Percentiles rank a stretch among this genome's conserved stretches.
phyloP scores from a whole-genome alignment of 2,797 vertebrate genomes.

The Ciconia nigra region DNA sequence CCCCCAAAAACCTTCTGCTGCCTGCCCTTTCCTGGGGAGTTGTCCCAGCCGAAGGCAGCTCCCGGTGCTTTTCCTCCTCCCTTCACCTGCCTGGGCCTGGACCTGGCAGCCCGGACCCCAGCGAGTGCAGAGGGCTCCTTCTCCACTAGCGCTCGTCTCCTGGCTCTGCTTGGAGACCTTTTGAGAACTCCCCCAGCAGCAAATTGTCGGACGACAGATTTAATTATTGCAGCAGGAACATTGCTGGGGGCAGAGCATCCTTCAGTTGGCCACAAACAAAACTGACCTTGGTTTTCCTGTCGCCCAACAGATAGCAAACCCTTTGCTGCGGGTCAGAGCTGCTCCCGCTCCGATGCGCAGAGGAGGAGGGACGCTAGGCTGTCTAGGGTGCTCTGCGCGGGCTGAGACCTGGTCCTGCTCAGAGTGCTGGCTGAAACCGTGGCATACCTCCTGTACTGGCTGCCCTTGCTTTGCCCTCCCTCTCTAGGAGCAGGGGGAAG shows the following conservation, averaged over 20 bases:
- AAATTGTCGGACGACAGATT: constrained; percentile 19
- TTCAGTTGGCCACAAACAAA: constrained; percentile 36
- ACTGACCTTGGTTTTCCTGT: constrained; percentile 54
- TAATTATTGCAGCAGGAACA: constrained; percentile 31
- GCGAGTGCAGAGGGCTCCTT: not conserved
- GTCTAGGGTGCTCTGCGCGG: rapidly evolving
- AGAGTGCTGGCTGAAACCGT: not conserved
- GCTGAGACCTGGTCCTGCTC: not conserved
- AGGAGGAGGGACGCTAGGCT: not conserved
- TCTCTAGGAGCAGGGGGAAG: not conserved
- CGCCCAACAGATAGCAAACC: not conserved
- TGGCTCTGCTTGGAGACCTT: constrained; percentile 20
- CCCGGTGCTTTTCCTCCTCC: not conserved
- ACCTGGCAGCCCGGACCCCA: not conserved
- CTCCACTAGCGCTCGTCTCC: not conserved
- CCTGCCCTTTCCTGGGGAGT: not conserved
- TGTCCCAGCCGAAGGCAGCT: not conserved
- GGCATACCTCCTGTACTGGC: not conserved
- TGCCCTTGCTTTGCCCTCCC: not conserved
- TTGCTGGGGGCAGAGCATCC: constrained; percentile 24
- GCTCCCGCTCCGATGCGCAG: rapidly evolving
- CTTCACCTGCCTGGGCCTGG: not conserved
- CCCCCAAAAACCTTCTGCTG: not conserved
- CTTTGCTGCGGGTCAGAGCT: not conserved
- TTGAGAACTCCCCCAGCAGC: constrained; percentile 1